Base-by-base conservation (phyloP, 2,113 vertebrate genomes). In the Xiphophorus maculatus region DNA sequence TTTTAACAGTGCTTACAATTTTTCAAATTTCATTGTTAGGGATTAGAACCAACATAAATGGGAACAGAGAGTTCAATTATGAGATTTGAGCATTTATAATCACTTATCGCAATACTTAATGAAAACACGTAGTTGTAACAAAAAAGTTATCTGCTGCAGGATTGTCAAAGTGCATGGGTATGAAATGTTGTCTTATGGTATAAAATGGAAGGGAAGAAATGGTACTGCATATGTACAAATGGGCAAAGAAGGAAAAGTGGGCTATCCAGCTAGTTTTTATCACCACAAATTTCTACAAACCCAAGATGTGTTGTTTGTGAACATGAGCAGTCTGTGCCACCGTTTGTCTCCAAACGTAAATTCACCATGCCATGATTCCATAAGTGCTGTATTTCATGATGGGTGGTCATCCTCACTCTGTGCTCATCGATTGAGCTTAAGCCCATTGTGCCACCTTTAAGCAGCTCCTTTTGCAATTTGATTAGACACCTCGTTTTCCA, bases 401-500 rank as follows among this genome's bases (percentile, higher is more conserved):
- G 72, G 44, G 33, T 6, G 2, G 33, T 60, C 30, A 73, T 40
- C 42, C 67, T 79, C 15, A 76, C 68, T 54, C 67, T 40, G 13
- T 67, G 44, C 28, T 63, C 65, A 32, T 66, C 29, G 67, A 40
- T 8, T 58, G 48, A 66, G 51, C 64, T 63, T 61, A 44, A 70
- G 30, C 17, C 19, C 69, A 66, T 72, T 4, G 35, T 68, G 63
- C 71, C 74, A 71, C 74, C 44, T 64, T 27, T 63, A 77, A 65
- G 17, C 51, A 17, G 67, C 44, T 82, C 29, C 32, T 66, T 40
- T 29, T 61, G 40, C 51, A 69, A 48, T 27, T 75, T 66, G 63
- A 66, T 60, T 17, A 54, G 77, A 12, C 69, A 80, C 74, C 54
- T 86, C 77, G 70, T 80, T 68, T 86, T 89, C 91, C 89, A 90